Conservation (phyloP, 37 sponge, comb jelly and placozoan genomes). For the Spongilla lacustris region DNA sequence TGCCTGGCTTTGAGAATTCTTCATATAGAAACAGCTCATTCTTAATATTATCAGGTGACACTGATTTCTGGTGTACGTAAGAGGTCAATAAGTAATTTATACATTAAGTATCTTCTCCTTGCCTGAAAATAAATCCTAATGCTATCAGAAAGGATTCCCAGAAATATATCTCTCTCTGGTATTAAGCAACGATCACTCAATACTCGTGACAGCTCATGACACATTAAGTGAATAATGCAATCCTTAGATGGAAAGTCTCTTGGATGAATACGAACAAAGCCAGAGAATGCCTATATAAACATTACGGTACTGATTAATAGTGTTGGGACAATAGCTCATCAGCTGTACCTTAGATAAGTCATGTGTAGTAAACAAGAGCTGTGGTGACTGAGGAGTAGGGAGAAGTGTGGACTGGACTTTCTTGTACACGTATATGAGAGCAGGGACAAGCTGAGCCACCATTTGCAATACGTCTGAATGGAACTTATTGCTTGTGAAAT, state of each 20-base stretch:
- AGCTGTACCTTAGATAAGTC: conserved; percentile 57
- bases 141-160: conserved; percentile 41
- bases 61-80: background rate
- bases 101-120: background rate
- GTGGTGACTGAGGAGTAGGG: conserved; percentile 60
- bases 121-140: conserved; percentile 69
- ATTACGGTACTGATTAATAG: background rate
- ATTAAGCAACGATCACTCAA: conserved; percentile 52
- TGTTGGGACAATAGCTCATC: no score
- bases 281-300: conserved; percentile 42
- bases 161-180: conserved; percentile 50
- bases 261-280: conserved; percentile 32
- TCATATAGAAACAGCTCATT: conserved; percentile 17
- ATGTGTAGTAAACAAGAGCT: conserved; percentile 67
- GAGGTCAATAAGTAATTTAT: no score
- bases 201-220: conserved; percentile 64
- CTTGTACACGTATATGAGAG: conserved; percentile 26
- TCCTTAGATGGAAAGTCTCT: conserved; percentile 26
- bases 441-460: conserved; percentile 31
- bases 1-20: background rate
- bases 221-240: conserved; percentile 40
- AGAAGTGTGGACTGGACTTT: conserved; percentile 17
- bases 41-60: background rate
- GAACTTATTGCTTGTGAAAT: conserved; percentile 29
- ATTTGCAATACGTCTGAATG: background rate